Base-by-base conservation (phyloP, 2,888 invertebrate genomes). In the Seira musarum region DNA sequence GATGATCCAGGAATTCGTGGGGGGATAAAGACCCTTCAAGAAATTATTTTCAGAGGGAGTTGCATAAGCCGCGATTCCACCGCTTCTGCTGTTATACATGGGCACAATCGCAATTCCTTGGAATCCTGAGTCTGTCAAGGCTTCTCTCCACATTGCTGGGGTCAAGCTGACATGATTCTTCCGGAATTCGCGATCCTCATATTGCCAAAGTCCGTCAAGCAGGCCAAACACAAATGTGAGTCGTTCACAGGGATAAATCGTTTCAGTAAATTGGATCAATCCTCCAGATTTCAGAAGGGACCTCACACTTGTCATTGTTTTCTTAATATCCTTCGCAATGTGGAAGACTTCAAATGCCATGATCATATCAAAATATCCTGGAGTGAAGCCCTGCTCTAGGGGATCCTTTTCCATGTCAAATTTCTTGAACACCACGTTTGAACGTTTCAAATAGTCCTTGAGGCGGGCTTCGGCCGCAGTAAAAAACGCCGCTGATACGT, bases 181-280 rank as follows among this genome's bases (percentile, higher is more conserved):
- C 5, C 67, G 15, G 2, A 67, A 49, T 1, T 72, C 40, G 3
- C 30, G 22, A 73, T 82, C 82, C n/a, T 75, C 22, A 70, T 60
- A 80, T 15, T 19, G 25, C 82, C 82, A 82, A 46, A 68, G 80
- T 1, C 78, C 80, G 5, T 82, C 80, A 19, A 82, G 60, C n/a
- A 74, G n/a, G 1, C 82, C 82, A 66, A 80, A 82, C 15, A 49
- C 17, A 22, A 77, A 61, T n/a, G 69, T 74, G 15, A 74, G 57
- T n/a, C 46, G 60, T 15, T 22, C 17, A 10, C 65, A 25, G 0
- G 66, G 71, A n/a, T 67, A 30, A 8, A 70, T 49, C 0, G 80
- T 74, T 25, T 82, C 82, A 1, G 63, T 30, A 2, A 82, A 17
- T 21, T 80, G 40, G 2, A 82, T 6, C 8, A 60, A 21, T 0